A percentile compares a stretch with the other conserved stretches of the same genome.
Conservation (phyloP, 2,797 vertebrate genomes). For the Tenualosa thibaudeaui region DNA sequence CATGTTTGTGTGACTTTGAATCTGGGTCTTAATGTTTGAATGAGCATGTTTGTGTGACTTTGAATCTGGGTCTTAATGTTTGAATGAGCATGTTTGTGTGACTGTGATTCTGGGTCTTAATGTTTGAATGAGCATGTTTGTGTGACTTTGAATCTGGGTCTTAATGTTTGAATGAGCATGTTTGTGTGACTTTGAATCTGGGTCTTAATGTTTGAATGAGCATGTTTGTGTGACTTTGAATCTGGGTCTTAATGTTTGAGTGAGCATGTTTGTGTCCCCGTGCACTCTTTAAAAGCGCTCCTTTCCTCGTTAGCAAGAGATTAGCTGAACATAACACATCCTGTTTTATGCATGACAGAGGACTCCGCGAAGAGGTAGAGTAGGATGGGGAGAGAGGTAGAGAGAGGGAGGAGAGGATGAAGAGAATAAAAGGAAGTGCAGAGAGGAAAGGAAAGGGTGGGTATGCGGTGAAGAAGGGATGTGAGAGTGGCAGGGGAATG, state of each 20-base stretch:
- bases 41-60: too few species aligned
- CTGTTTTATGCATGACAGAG: too few species aligned
- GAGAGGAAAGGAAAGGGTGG: neutral
- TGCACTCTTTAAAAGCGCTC: neutral
- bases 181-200: too few species aligned
- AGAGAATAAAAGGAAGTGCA: neutral
- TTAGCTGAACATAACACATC: conserved; percentile 6
- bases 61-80: too few species aligned
- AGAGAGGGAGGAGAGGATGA: neutral
- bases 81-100: too few species aligned
- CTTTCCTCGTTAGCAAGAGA: conserved; percentile 12
- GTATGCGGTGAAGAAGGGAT: neutral
- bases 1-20: too few species aligned
- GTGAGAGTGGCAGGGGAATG: neutral
- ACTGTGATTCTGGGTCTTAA: too few species aligned
- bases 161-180: too few species aligned
- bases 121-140: too few species aligned
- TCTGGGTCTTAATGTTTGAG: neutral
- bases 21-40: too few species aligned
- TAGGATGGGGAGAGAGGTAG: neutral
- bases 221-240: neutral
- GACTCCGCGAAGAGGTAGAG: neutral
- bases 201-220: too few species aligned
- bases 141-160: too few species aligned
- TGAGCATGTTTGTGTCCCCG: neutral